Evolutionary conservation across 1,140 invertebrate genomes (phyloP).

Genomic region (Lucilia sericata): DNA sequence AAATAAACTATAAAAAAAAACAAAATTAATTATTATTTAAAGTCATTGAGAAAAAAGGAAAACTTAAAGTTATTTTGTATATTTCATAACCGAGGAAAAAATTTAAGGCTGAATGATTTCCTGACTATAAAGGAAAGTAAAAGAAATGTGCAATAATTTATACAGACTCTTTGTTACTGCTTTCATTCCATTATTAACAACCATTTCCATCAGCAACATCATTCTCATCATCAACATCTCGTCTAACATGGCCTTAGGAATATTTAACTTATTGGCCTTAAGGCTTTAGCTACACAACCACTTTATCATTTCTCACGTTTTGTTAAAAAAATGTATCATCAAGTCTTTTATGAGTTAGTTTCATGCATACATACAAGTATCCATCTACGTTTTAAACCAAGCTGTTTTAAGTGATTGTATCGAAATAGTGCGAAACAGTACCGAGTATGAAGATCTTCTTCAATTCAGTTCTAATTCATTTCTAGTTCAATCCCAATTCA

Average conservation of each 20-base stretch:
- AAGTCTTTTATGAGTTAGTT: not conserved
- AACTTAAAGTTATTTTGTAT: not conserved
- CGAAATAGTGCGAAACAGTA: too few species aligned
- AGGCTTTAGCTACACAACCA: constrained; percentile 27
- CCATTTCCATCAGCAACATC: not conserved
- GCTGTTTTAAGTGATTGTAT: too few species aligned
- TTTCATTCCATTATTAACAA: not conserved
- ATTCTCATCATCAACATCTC: not conserved
- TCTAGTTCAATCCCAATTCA: too few species aligned
- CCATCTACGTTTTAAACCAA: too few species aligned
- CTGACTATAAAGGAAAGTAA: not conserved
- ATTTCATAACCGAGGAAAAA: not conserved
- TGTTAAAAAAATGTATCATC: not conserved
- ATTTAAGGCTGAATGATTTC: not conserved
- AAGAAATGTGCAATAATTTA: not conserved
- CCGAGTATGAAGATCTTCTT: too few species aligned
- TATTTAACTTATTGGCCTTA: constrained; percentile 42
- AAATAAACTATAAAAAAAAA: too few species aligned
- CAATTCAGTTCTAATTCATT: too few species aligned
- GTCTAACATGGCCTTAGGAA: not conserved
- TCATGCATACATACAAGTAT: too few species aligned
- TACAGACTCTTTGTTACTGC: not conserved
- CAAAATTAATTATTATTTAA: too few species aligned
- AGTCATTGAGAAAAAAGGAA: not conserved
- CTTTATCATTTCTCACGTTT: constrained; percentile 42